Evolutionary conservation across 1,140 invertebrate species (phyloP).

Genomic region (Stegodyphus mimosarum): DNA sequence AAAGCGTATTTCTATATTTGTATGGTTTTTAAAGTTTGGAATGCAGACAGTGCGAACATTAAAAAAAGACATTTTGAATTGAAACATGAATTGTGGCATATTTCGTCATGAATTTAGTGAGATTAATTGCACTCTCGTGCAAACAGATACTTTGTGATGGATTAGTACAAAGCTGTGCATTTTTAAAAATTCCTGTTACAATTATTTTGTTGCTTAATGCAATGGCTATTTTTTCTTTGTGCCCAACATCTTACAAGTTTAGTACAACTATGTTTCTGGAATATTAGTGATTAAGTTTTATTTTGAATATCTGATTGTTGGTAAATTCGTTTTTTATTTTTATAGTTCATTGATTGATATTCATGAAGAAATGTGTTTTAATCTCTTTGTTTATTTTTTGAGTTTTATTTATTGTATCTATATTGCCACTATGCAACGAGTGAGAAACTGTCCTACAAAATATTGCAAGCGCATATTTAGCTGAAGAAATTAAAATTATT

Average conservation of each 20-base stretch:
- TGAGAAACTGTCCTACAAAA: not conserved
- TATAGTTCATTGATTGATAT: conserved; percentile 46
- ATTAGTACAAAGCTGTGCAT: conserved; percentile 55
- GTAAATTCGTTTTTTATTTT: conserved; percentile 58
- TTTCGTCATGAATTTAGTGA: conserved; percentile 4
- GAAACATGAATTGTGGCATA: not conserved
- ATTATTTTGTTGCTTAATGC: not conserved
- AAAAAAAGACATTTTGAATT: too few relatives aligned
- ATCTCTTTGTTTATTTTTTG: not conserved
- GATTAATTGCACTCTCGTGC: conserved; percentile 31
- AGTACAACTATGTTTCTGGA: conserved; percentile 10
- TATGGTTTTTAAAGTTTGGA: too few relatives aligned
- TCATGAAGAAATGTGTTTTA: conserved; percentile 5
- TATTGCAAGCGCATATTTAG: not conserved
- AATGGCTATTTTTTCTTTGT: not conserved
- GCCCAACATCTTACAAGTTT: not conserved
- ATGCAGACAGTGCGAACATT: too few relatives aligned
- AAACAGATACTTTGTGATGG: conserved; percentile 38
- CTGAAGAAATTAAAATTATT: too few relatives aligned
- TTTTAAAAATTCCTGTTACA: conserved; percentile 4
- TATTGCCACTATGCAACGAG: not conserved
- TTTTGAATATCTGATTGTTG: conserved; percentile 49
- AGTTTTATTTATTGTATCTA: not conserved
- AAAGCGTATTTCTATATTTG: too few relatives aligned
- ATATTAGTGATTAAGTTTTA: conserved; percentile 14